phyloP scores from a whole-genome alignment of 2,797 vertebrate genomes.

The Tinamus major region DNA sequence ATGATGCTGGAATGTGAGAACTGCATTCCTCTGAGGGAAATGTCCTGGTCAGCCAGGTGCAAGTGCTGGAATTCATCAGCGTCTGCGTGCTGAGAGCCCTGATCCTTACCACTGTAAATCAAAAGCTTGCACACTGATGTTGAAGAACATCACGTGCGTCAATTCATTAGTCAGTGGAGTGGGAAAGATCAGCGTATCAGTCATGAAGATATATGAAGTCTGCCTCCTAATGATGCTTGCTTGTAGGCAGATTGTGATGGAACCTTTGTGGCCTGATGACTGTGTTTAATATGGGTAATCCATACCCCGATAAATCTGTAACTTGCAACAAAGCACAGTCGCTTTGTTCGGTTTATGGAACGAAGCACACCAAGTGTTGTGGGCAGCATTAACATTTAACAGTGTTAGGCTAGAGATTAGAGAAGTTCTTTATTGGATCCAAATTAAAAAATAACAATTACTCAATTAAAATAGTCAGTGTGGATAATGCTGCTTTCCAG shows the following conservation, averaged over 20 bases:
- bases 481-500: constrained; percentile 3
- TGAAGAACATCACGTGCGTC: constrained; percentile 14
- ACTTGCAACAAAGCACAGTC: constrained; percentile 23
- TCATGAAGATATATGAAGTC: constrained; percentile 70
- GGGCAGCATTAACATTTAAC: constrained; percentile 32
- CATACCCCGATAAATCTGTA: constrained; percentile 66
- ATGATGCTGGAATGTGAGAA: not conserved
- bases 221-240: constrained; percentile 69
- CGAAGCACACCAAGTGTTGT: not conserved
- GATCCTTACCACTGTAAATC: constrained; percentile 40
- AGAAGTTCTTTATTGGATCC: not conserved
- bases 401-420: not conserved
- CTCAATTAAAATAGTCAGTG: not conserved
- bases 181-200: constrained; percentile 42
- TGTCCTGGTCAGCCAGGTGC: not conserved
- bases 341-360: constrained; percentile 40
- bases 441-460: constrained; percentile 50
- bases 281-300: constrained; percentile 67
- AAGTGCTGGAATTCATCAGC: constrained; percentile 45
- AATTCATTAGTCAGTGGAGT: constrained; percentile 71
- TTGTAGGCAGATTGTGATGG: constrained; percentile 64
- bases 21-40: constrained; percentile 4
- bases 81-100: not conserved
- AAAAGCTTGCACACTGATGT: not conserved
- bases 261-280: constrained; percentile 56